Conservation (phyloP, 2,797 vertebrate species). For the Tolypeutes matacus region DNA sequence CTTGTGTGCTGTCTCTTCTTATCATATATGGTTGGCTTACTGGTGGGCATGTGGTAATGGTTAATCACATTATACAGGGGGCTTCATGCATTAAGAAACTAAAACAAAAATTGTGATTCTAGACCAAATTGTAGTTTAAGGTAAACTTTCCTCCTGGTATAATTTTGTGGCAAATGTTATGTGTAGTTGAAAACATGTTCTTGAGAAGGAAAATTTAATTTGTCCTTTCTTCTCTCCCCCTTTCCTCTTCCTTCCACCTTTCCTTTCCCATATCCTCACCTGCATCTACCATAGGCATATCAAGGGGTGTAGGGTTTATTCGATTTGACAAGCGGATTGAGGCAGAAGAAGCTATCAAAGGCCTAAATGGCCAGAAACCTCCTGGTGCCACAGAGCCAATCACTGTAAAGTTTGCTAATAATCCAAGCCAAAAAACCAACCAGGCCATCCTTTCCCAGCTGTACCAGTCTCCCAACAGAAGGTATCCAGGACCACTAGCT, state of each 20-base stretch:
- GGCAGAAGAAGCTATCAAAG: conserved; percentile 99
- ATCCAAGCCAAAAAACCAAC: conserved; percentile 99
- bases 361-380: conserved; percentile 98
- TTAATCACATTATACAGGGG: conserved; percentile 24
- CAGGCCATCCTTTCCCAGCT: conserved; percentile 99
- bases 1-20: neutral
- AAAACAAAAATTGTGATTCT: conserved; percentile 20
- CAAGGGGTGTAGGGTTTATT: conserved; percentile 98
- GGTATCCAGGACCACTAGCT: conserved; percentile 97
- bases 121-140: conserved; percentile 42
- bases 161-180: conserved; percentile 70
- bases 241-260: conserved; percentile 43
- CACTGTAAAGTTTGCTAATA: conserved; percentile 99
- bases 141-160: conserved; percentile 62
- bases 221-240: conserved; percentile 78
- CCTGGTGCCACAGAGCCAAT: conserved; percentile 97
- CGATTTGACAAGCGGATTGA: conserved; percentile 98
- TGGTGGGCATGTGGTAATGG: conserved; percentile 8
- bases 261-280: conserved; percentile 74
- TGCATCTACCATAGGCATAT: conserved; percentile 90
- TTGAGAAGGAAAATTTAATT: conserved; percentile 80
- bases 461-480: conserved; percentile 98
- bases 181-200: conserved; percentile 72
- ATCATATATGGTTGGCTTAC: neutral
- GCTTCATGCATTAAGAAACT: conserved; percentile 26